Evolutionary conservation across 2,888 invertebrate genomes (phyloP), one percentile per base, ranked within the genome.

Genomic region (Deilephila elpenor): DNA sequence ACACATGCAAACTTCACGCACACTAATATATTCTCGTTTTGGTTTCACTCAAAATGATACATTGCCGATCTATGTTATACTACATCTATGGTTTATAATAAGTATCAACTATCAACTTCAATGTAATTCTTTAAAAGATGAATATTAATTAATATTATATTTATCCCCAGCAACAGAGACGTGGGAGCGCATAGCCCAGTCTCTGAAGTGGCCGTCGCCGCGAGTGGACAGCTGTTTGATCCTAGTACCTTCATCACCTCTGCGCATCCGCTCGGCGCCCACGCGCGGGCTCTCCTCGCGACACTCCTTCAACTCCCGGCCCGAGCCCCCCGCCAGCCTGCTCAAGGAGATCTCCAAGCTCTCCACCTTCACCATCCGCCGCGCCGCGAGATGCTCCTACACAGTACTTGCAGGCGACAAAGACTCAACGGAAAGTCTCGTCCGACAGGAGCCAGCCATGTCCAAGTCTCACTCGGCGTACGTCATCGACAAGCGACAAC

Each of bases 181-280:
- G 7, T 97, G 97, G 97, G 97, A 97, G 86, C 96, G 96, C 78
- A 94, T 97, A 70, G 88, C 92, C 11, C 95, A 96, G 67, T 96
- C 96, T 20, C 85, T 95, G 64, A 95, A 96, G 82, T 92, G 93
- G 92, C 97, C 97, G 0, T 96, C 96, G 51, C 96, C 97, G 0
- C 95, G 97, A 77, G 96, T 97, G 37, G 97, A 97, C 89, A 95
- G 96, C 82, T 95, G 96, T 73, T 96, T 96, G 20, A 93, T 97
- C 75, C 95, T 96, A 4, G 95, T 97, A 25, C 96, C 96, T 25
- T 64, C 96, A 94, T 83, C 86, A 92, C 74, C 88, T 14, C 78
- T 82, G 62, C 79, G 80, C 19, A 74, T 75, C 53, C 78, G 78
- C 73, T 73, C 79, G 17, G 96, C 96, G 79, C 83, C 95, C 59